These are phyloP conservation scores for Drosophila prostipennis DNA, from an alignment of 2,888 invertebrate genomes.

Conservation along the genomic window DNA sequence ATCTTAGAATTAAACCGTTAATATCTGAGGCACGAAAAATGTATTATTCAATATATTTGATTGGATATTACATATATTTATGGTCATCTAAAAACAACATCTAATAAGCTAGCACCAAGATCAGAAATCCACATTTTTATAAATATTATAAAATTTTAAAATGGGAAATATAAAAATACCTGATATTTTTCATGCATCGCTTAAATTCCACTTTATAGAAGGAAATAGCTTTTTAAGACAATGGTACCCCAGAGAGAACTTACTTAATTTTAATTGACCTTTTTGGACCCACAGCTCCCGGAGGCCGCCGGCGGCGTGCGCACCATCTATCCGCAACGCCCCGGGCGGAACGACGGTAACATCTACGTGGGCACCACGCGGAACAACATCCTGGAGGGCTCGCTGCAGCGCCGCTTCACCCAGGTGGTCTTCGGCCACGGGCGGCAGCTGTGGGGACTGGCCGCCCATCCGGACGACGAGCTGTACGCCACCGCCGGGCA, in stretches of 20 bases:
- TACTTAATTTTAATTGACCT: not conserved
- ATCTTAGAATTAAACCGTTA: too few relatives aligned
- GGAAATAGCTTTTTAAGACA: not conserved
- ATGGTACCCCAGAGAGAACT: not conserved
- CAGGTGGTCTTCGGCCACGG: constrained; percentile 95
- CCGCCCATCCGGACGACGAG: constrained; percentile 95
- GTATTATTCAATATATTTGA: too few relatives aligned
- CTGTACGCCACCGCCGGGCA: constrained; percentile 96
- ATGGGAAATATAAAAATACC: too few relatives aligned
- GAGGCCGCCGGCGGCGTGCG: constrained; percentile 95
- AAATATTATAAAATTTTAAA: too few relatives aligned
- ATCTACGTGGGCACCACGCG: constrained; percentile 95
- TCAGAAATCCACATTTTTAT: too few relatives aligned
- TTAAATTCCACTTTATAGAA: too few relatives aligned
- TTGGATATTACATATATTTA: too few relatives aligned
- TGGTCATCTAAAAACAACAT: too few relatives aligned
- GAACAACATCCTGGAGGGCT: constrained; percentile 95
- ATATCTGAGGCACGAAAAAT: too few relatives aligned
- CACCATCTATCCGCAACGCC: constrained; percentile 94
- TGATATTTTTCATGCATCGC: too few relatives aligned
- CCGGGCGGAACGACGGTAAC: constrained; percentile 94
- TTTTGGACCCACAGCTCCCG: constrained; percentile 88
- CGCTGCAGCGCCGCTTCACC: constrained; percentile 94
- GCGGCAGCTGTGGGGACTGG: constrained; percentile 93
- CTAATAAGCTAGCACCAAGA: too few relatives aligned